phyloP scores from a whole-genome alignment of 1,140 invertebrate genomes.

The Leptinotarsa undecemlineata region DNA sequence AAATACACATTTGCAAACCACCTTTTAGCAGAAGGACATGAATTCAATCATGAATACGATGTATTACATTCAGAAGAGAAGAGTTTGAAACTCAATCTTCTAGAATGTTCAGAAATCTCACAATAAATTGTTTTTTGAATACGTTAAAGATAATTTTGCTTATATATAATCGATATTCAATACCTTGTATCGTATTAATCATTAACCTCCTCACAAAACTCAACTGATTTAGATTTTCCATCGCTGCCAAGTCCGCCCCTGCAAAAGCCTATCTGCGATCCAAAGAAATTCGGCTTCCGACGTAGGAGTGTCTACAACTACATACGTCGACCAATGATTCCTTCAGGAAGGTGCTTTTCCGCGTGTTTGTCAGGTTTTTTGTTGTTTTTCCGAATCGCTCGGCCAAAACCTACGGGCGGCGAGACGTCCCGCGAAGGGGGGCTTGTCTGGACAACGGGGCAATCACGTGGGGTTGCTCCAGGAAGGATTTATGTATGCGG shows the following conservation, averaged over 20 bases:
- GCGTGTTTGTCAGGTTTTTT: background rate
- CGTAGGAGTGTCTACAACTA: slow-evolving; percentile 2
- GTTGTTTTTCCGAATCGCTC: slow-evolving; percentile 4
- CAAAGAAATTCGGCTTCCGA: background rate
- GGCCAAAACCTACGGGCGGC: background rate
- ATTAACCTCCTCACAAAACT: too few species aligned
- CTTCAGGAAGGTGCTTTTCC: slow-evolving; percentile 7
- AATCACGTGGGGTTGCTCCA: background rate
- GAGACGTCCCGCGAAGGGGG: background rate
- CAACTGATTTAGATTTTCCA: too few species aligned
- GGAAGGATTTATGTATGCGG: background rate
- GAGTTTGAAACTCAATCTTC: too few species aligned
- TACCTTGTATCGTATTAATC: too few species aligned
- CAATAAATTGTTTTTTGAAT: too few species aligned
- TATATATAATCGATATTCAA: too few species aligned
- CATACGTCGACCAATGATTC: slow-evolving; percentile 17
- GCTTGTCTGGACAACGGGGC: background rate
- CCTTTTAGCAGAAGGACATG: too few species aligned
- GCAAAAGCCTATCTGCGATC: background rate
- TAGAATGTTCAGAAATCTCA: too few species aligned
- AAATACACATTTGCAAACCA: too few species aligned
- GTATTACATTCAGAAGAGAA: too few species aligned
- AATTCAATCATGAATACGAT: too few species aligned
- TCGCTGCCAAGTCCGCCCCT: background rate
- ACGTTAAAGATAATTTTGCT: too few species aligned